These are phyloP conservation scores for Vulpes vulpes DNA, from an alignment of 2,113 vertebrate species.

Conservation along the genomic window DNA sequence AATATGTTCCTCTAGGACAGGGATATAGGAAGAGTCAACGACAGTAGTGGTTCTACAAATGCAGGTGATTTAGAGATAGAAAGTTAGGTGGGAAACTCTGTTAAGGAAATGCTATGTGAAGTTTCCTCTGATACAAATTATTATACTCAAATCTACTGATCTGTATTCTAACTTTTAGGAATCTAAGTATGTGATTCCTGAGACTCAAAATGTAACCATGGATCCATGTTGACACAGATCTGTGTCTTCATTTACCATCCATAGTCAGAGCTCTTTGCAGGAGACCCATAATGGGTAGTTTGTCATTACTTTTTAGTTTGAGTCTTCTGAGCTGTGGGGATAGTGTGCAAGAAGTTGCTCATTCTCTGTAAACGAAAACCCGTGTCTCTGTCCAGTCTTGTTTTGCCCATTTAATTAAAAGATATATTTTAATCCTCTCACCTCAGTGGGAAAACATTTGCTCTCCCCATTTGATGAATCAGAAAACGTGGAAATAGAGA, in stretches of 20 bases:
- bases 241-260: background rate
- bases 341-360: background rate
- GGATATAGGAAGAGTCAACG: background rate
- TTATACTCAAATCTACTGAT: background rate
- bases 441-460: background rate
- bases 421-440: background rate
- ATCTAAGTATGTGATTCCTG: background rate
- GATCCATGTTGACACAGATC: background rate
- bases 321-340: background rate
- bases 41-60: background rate
- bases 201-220: background rate
- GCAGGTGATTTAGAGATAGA: background rate
- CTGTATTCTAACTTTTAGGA: background rate
- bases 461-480: background rate
- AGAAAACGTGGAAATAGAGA: background rate
- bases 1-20: background rate
- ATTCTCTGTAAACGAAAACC: background rate
- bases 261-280: background rate
- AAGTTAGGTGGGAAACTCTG: background rate
- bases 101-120: background rate
- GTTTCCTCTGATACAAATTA: background rate
- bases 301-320: background rate
- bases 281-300: too few species aligned
- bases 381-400: background rate
- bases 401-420: background rate